Base-by-base conservation (phyloP, 2,888 invertebrate species). In the Dolichopus griseipennis region DNA sequence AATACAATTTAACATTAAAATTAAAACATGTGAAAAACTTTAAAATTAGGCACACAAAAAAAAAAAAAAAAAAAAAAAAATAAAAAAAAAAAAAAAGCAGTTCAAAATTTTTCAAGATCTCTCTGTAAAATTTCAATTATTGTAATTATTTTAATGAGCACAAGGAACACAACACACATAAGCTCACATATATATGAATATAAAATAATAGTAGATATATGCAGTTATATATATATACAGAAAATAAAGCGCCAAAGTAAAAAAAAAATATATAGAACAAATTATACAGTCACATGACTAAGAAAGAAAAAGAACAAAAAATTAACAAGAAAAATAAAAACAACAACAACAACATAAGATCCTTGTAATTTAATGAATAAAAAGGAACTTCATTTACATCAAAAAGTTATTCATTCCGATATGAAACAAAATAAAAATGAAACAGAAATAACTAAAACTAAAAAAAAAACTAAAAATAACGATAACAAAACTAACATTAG, bases 131-230 rank as follows among this genome's bases (percentile, higher is more conserved):
- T 52, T 52, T 52, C 52, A 52, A 52, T 52, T 52, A 52, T 52
- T 52, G 52, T 52, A 52, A 52, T 52, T 52, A 52, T 52, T 52
- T 52, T 52, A 52, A 52, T 52, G 52, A 52, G 52, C 52, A 52
- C 52, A 52, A 52, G 18, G 18, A 52, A 52, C 15, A 52, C 52
- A 27, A 27, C 27, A 27, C 27, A 27, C 27, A 27, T 5, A 27
- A 27, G n/a, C n/a, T 27, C 27, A 27, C 27, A 27, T 5, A 27
- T 5, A 27, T 5, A 27, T 27, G 27, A 27, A 27, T 27, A 4
- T 5, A 27, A n/a, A n/a, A n/a, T 27, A 27, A 27, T 27, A 27
- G 5, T 5, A n/a, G n/a, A n/a, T n/a, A n/a, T n/a, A n/a, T n/a
- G 8, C 8, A 37, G 12, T 9, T 37, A 37, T 7, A 37, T n/a